Conservation (phyloP, 2,113 vertebrate species). For the Heterocephalus glaber region DNA sequence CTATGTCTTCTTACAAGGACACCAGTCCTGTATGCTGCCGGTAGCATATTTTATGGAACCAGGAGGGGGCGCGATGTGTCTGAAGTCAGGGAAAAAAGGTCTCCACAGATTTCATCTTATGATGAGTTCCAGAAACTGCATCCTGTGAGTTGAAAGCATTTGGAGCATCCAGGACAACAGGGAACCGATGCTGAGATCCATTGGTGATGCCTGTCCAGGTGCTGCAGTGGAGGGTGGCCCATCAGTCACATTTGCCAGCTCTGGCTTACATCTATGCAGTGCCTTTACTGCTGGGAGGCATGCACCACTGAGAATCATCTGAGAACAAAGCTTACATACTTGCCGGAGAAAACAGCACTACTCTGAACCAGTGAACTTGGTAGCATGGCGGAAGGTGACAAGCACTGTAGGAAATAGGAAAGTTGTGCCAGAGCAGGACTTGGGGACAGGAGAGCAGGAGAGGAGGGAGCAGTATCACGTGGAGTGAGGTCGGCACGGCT, state of each 20-base stretch:
- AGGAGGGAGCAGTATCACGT: not conserved
- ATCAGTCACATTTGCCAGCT: not conserved
- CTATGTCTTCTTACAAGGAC: not conserved
- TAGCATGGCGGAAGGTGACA: not conserved
- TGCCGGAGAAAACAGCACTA: not conserved
- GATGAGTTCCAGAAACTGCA: not conserved
- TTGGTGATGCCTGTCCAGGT: not conserved
- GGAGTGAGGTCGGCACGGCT: not conserved
- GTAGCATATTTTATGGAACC: not conserved
- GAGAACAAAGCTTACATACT: not conserved
- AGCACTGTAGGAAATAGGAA: not conserved
- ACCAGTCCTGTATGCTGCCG: too few relatives aligned
- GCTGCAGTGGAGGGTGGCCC: too few relatives aligned
- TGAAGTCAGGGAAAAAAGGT: not conserved
- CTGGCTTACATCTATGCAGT: rapidly evolving
- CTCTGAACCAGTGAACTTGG: not conserved
- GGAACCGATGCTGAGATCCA: rapidly evolving
- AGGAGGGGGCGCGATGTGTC: too few relatives aligned
- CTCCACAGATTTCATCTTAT: not conserved
- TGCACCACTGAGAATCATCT: not conserved
- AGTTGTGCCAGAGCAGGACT: not conserved
- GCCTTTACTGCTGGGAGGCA: not conserved
- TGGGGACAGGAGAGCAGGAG: not conserved
- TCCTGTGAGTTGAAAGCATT: not conserved
- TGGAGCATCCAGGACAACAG: not conserved